phyloP scores from a whole-genome alignment of 2,888 invertebrate species.

The Cataglyphis altisquamis region DNA sequence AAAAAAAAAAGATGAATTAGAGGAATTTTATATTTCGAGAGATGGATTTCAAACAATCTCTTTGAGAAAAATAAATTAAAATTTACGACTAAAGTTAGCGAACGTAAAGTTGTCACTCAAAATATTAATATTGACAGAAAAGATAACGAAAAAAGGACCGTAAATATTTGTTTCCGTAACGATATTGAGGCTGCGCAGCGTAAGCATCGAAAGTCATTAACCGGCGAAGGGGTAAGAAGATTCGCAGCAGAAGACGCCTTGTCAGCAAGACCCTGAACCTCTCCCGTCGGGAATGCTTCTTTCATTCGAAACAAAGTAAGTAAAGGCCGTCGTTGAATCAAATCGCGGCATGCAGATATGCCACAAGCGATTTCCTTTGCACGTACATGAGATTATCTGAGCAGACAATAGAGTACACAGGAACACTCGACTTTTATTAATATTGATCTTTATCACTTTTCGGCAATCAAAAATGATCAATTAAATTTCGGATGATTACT shows the following conservation, averaged over 20 bases:
- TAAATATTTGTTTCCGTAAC: slow-evolving; percentile 32
- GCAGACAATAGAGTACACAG: neutral
- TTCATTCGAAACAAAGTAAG: slow-evolving; percentile 34
- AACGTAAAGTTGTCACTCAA: neutral
- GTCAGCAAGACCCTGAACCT: slow-evolving; percentile 30
- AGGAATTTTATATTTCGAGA: too few species aligned
- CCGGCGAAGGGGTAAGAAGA: slow-evolving; percentile 10
- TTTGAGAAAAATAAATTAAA: too few species aligned
- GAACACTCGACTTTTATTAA: neutral
- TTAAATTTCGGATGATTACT: neutral
- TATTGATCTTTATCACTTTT: neutral
- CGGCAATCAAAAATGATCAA: neutral
- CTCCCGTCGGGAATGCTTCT: neutral
- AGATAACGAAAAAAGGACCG: neutral
- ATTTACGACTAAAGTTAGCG: neutral
- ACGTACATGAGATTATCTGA: neutral
- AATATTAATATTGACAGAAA: neutral
- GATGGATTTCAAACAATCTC: too few species aligned
- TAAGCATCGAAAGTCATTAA: slow-evolving; percentile 37
- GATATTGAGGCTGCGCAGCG: neutral
- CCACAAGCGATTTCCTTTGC: neutral
- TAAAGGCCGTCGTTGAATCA: slow-evolving; percentile 24
- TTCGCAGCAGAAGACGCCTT: slow-evolving; percentile 22
- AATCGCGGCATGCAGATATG: slow-evolving; percentile 19
- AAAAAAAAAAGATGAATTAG: too few species aligned